Evolutionary conservation across 2,113 vertebrate genomes (phyloP).

Genomic region (Proteles cristata): DNA sequence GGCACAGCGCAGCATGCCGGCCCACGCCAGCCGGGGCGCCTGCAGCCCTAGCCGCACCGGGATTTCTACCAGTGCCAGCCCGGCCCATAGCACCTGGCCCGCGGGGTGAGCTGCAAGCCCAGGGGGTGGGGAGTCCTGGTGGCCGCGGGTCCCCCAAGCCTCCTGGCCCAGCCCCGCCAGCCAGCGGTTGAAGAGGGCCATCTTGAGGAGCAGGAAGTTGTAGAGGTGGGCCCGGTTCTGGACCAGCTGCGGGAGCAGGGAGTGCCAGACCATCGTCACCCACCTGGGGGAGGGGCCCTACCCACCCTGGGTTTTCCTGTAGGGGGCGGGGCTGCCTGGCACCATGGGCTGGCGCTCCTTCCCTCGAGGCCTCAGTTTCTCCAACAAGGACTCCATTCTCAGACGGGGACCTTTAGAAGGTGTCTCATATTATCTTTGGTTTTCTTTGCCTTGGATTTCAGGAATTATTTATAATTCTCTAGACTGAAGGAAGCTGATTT

Average conservation of each 20-base stretch:
- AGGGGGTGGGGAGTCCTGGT: accelerated
- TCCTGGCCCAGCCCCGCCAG: conserved; percentile 56
- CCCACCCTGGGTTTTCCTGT: background rate
- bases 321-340: too few relatives aligned
- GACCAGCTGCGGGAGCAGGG: conserved; percentile 6
- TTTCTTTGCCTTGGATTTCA: background rate
- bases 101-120: accelerated
- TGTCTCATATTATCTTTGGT: background rate
- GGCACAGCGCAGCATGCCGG: background rate
- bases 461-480: background rate
- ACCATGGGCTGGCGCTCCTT: background rate
- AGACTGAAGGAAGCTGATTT: background rate
- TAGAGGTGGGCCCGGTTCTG: conserved; percentile 64
- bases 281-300: accelerated
- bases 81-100: background rate
- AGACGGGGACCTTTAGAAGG: background rate
- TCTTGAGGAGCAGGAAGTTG: conserved; percentile 68
- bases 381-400: background rate
- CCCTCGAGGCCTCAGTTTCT: background rate
- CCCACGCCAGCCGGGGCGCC: background rate
- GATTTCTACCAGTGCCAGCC: background rate
- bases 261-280: accelerated
- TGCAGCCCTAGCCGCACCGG: background rate
- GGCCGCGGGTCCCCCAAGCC: background rate
- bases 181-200: conserved; percentile 66